Conservation (phyloP, 2,888 invertebrate genomes). For the Cephus nigrinus region DNA sequence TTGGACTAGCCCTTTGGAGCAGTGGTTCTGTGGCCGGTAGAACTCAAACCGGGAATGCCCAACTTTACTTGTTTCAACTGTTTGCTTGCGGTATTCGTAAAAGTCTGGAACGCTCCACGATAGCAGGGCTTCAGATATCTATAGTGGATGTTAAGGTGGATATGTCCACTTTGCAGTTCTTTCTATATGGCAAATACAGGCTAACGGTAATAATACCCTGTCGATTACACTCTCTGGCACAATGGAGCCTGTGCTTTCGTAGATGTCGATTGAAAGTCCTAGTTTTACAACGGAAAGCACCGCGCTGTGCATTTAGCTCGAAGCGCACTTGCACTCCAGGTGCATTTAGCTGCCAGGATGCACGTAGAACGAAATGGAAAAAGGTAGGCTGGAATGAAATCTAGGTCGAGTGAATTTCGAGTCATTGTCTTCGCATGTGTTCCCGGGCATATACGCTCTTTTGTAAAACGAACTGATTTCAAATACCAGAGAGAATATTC, state of each 20-base stretch:
- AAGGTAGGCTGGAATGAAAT: neutral
- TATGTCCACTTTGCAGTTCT: neutral
- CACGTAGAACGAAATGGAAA: neutral
- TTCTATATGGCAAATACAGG: neutral
- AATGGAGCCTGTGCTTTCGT: neutral
- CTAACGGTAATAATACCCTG: neutral
- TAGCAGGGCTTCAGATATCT: neutral
- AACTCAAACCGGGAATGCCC: constrained; percentile 13
- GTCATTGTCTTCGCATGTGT: neutral
- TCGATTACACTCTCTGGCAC: neutral
- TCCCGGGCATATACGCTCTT: neutral
- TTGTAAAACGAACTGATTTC: neutral
- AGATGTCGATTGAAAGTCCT: neutral
- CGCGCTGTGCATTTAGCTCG: neutral
- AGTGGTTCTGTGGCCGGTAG: constrained; percentile 3
- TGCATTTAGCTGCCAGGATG: neutral
- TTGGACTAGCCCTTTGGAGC: neutral
- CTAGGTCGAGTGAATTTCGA: neutral
- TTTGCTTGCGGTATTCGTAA: constrained; percentile 13
- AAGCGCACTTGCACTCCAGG: neutral
- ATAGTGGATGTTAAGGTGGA: neutral
- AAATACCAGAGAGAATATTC: neutral
- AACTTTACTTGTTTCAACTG: constrained; percentile 14
- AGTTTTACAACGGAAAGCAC: neutral
- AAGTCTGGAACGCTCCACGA: neutral